phyloP scores from a whole-genome alignment of 2,797 vertebrate species.

The Cyclura pinguis region DNA sequence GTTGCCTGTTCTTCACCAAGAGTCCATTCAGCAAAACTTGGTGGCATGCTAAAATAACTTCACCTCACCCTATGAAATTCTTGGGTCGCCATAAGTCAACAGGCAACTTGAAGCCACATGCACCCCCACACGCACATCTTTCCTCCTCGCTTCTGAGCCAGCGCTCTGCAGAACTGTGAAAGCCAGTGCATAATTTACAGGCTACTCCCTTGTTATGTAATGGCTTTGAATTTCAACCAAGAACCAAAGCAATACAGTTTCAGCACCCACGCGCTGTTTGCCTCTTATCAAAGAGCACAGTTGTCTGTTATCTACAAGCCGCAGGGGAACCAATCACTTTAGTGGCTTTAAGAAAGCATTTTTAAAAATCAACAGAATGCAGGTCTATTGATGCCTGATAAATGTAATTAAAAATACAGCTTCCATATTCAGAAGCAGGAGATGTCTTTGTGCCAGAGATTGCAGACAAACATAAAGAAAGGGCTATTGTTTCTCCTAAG shows the following conservation, averaged over 20 bases:
- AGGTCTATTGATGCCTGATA: neutral
- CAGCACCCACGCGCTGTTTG: neutral
- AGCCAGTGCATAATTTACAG: neutral
- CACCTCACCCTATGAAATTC: neutral
- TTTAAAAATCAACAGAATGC: neutral
- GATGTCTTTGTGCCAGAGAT: neutral
- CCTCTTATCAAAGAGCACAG: too few species aligned
- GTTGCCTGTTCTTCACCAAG: neutral
- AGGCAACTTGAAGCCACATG: too few species aligned
- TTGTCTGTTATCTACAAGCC: neutral
- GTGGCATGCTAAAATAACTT: neutral
- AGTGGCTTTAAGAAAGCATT: neutral
- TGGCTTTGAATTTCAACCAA: neutral
- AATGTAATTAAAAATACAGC: neutral
- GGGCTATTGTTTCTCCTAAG: neutral
- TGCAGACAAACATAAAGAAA: neutral
- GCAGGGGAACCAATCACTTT: too few species aligned
- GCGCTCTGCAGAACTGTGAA: neutral
- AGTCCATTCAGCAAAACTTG: neutral
- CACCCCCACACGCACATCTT: neutral
- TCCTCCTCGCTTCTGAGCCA: neutral
- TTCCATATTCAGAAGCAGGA: neutral
- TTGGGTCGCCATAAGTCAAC: too few species aligned
- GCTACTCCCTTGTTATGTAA: conserved; percentile 11
- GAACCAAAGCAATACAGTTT: neutral